Evolutionary conservation across 2,888 invertebrate genomes (phyloP).

Genomic region (Orthosia gracilis): DNA sequence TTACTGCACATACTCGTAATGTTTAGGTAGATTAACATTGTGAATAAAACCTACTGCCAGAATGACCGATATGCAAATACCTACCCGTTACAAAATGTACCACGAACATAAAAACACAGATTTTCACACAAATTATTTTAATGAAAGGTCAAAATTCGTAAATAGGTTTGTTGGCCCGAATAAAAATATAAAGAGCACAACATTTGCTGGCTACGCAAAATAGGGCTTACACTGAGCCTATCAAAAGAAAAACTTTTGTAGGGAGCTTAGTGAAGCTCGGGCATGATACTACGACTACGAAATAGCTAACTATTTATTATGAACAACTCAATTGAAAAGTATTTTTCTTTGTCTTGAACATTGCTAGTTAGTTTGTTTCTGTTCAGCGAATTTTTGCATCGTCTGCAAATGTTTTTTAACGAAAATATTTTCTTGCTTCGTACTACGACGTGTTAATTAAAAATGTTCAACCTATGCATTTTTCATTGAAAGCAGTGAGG

Average conservation of each 20-base stretch:
- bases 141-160: not conserved
- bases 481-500: not conserved
- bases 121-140: not conserved
- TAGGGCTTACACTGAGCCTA: slow-evolving; percentile 23
- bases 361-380: slow-evolving; percentile 56
- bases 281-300: slow-evolving; percentile 45
- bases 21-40: too few species aligned
- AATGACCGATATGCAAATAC: too few species aligned
- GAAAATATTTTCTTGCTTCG: slow-evolving; percentile 16
- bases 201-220: slow-evolving; percentile 15
- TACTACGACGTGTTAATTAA: slow-evolving; percentile 22
- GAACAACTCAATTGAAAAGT: slow-evolving; percentile 65
- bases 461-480: slow-evolving; percentile 15
- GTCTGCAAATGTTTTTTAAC: slow-evolving; percentile 22
- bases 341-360: slow-evolving; percentile 65
- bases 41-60: too few species aligned
- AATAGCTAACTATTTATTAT: slow-evolving; percentile 58
- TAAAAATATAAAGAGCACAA: slow-evolving; percentile 9
- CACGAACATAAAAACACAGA: not conserved
- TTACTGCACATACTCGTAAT: too few species aligned
- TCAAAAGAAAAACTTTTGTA: slow-evolving; percentile 62
- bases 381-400: slow-evolving; percentile 30
- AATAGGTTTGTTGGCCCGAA: not conserved
- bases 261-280: slow-evolving; percentile 38
- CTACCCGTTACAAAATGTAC: too few species aligned